Base-by-base conservation (phyloP, 2,888 invertebrate genomes). In the Tetrapedia diversipes region DNA sequence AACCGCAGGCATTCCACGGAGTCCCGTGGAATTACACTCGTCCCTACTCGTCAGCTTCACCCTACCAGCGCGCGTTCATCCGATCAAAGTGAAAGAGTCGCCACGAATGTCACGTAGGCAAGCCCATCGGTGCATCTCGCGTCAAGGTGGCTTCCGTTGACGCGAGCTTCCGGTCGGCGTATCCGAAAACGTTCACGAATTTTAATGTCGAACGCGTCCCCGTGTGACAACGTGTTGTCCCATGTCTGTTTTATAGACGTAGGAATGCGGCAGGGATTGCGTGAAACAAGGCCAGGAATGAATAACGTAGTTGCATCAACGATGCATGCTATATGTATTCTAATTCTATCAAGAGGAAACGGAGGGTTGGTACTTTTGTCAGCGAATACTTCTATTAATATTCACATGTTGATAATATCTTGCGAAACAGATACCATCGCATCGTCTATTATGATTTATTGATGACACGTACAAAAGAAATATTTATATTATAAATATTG, bases 121-220 rank as follows among this genome's bases (percentile, higher is more conserved):
- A 27, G 16, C 56, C 47, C 56, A 34, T 59, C 45, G 71, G 65
- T 74, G 60, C 75, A 80, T 57, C 68, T 80, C 68, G 67, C 82
- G 71, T 80, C 80, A 82, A 66, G 49, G 27, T 34, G 32, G 24
- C 69, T 77, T 82, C 82, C 80, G 77, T 79, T 82, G 79, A 81
- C 82, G 79, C 64, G 57, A 2, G 45, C 49, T 65, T 77, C 63
- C 66, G 56, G 32, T 8, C 22, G 4, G 8, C 43, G 49, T 37
- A 47, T 22, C 57, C 37, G 45, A 71, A 77, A 73, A 66, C 67
- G 41, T 65, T 11, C 29, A 34, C 39, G 54, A 56, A 60, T 75
- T 67, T 56, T 63, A 69, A 65, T 73, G 41, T 32, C 34, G 54
- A 37, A 37, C 63, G 29, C 27, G 27, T 27, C 16, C 24, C 4